Conservation (phyloP, 1,140 invertebrate species). For the Antheraea pernyi region DNA sequence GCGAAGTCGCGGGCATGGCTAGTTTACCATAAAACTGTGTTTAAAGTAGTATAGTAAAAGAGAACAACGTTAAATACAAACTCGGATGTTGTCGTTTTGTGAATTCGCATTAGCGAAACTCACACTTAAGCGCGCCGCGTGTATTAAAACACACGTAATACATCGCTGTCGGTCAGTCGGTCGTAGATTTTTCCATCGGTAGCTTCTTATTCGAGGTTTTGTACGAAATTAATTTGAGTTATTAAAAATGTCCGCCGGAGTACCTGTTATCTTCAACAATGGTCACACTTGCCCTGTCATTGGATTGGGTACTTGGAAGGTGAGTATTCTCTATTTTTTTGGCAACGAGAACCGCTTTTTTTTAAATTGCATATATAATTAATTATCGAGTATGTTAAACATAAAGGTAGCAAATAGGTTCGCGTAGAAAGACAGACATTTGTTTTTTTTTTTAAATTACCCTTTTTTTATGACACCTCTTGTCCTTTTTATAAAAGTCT, state of each 20-base stretch:
- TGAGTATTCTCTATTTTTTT: constrained; percentile 41
- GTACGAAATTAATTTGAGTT: neutral
- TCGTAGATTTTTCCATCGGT: neutral
- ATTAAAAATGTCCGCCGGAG: constrained; percentile 31
- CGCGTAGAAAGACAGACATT: too few species aligned
- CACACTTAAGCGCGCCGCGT: constrained; percentile 8
- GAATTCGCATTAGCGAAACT: constrained; percentile 10
- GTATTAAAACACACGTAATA: neutral
- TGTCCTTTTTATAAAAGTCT: too few species aligned
- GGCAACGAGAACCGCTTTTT: neutral
- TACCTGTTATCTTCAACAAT: constrained; percentile 82
- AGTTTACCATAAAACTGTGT: too few species aligned
- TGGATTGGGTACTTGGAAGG: constrained; percentile 90
- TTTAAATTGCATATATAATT: neutral
- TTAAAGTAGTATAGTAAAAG: too few species aligned
- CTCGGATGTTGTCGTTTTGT: neutral
- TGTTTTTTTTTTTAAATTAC: too few species aligned
- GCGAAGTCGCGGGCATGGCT: too few species aligned
- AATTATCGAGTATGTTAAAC: too few species aligned
- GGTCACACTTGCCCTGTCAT: constrained; percentile 84
- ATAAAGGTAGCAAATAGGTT: too few species aligned
- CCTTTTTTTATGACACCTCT: too few species aligned
- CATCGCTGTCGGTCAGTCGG: constrained; percentile 9
- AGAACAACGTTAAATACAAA: too few species aligned
- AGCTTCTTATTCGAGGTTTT: neutral